Percentiles rank a stretch among this genome's conserved stretches.
These are phyloP conservation scores for Lepus timidus DNA, from an alignment of 2,113 vertebrate genomes.

Conservation along the genomic window DNA sequence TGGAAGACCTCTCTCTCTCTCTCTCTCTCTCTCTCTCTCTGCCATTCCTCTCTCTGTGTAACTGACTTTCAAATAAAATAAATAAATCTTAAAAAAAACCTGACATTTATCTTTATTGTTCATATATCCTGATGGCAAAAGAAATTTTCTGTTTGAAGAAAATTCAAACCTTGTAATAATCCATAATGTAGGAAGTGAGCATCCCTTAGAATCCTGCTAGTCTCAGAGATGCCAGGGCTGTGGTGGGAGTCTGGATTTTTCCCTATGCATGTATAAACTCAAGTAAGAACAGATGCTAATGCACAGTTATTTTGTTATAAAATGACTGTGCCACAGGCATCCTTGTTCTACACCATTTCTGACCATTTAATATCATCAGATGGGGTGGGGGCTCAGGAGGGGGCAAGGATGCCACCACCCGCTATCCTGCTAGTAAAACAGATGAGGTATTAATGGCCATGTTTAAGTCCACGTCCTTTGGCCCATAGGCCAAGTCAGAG, in stretches of 20 bases:
- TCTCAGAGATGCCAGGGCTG: neutral
- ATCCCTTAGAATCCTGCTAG: neutral
- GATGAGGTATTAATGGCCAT: neutral
- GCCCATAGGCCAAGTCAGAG: neutral
- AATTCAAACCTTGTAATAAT: slow-evolving; percentile 11
- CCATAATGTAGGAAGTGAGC: neutral
- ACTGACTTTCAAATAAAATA: too few species aligned
- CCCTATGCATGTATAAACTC: neutral
- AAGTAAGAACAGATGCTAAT: neutral
- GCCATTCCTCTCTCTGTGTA: too few species aligned
- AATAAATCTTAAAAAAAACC: neutral
- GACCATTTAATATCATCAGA: neutral
- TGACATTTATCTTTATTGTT: slow-evolving; percentile 6
- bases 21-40: too few species aligned
- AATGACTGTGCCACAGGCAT: neutral
- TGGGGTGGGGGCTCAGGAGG: neutral
- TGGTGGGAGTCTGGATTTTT: neutral
- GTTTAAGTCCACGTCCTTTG: neutral
- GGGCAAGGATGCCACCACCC: neutral
- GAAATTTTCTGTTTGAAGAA: neutral
- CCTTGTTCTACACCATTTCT: neutral
- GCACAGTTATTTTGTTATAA: slow-evolving; percentile 8
- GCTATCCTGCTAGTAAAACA: neutral
- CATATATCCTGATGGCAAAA: slow-evolving; percentile 44
- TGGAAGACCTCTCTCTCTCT: too few species aligned